phyloP scores from a whole-genome alignment of 2,113 vertebrate genomes.

The Halichoerus grypus region DNA sequence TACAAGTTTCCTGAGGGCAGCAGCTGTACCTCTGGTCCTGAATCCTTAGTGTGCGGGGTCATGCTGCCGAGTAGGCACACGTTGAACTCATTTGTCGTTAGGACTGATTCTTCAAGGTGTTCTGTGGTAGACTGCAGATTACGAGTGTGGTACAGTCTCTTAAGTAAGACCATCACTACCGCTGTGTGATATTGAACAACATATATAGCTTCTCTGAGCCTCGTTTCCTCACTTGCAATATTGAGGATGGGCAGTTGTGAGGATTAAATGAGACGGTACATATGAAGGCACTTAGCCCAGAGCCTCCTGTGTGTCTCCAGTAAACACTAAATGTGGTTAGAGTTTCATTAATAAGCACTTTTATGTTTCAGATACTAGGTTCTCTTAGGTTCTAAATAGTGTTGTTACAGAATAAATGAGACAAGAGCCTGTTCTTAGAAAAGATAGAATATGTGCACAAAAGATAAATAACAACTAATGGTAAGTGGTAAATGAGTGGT shows the following conservation, averaged over 20 bases:
- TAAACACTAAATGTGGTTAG: not conserved
- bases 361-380: not conserved
- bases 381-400: not conserved
- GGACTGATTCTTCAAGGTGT: not conserved
- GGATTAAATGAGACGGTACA: not conserved
- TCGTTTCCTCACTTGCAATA: constrained; percentile 16
- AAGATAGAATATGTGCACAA: not conserved
- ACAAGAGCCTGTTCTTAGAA: not conserved
- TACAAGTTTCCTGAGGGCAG: not conserved
- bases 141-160: not conserved
- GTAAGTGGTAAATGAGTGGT: not conserved
- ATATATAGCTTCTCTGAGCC: constrained; percentile 2
- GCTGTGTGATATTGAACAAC: not conserved
- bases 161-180: not conserved
- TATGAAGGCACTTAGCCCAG: not conserved
- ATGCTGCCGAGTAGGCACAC: not conserved
- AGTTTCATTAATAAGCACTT: constrained; percentile 3
- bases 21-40: not conserved
- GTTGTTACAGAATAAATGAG: constrained; percentile 15
- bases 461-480: not conserved
- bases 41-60: not conserved
- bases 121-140: not conserved
- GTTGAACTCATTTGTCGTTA: not conserved
- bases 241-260: not conserved
- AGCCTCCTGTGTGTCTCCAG: not conserved